Percentiles rank a stretch among this genome's conserved stretches.
Evolutionary conservation across 2,888 invertebrate genomes (phyloP).

Genomic region (Fissipunctia ypsillon): DNA sequence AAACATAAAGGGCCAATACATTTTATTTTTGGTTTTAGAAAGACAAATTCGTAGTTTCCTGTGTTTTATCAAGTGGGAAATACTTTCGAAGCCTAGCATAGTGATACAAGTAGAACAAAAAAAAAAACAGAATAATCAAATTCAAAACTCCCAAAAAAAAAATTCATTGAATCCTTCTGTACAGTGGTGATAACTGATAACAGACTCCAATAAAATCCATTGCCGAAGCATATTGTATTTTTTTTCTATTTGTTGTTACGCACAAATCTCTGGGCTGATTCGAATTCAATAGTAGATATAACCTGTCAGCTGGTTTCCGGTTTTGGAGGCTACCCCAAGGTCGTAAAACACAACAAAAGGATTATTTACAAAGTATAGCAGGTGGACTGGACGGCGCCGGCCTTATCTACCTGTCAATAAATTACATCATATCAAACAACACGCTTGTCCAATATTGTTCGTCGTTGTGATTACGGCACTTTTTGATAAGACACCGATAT

Average conservation of each 20-base stretch:
- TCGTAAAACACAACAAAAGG: slow-evolving; percentile 58
- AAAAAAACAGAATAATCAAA: neutral
- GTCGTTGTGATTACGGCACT: slow-evolving; percentile 20
- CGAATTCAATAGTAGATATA: slow-evolving; percentile 48
- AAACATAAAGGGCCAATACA: no score
- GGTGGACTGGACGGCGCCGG: slow-evolving; percentile 53
- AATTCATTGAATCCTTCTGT: slow-evolving; percentile 6
- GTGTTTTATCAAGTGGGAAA: neutral
- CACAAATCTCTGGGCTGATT: slow-evolving; percentile 50
- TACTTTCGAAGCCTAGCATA: neutral
- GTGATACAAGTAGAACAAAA: slow-evolving; percentile 5
- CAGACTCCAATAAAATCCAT: slow-evolving; percentile 7
- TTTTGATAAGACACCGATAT: neutral
- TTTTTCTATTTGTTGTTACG: slow-evolving; percentile 33
- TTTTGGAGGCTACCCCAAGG: slow-evolving; percentile 55
- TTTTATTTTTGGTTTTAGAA: no score
- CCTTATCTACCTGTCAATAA: slow-evolving; percentile 50
- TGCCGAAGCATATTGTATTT: slow-evolving; percentile 16
- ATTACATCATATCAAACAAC: slow-evolving; percentile 47
- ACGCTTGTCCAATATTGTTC: slow-evolving; percentile 1
- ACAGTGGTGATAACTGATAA: neutral
- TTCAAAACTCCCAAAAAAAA: neutral
- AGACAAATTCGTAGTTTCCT: neutral
- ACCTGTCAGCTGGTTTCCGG: slow-evolving; percentile 52
- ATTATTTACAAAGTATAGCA: slow-evolving; percentile 59